Conservation (phyloP, 2,888 invertebrate genomes). For the Drosophila acutilabella region DNA sequence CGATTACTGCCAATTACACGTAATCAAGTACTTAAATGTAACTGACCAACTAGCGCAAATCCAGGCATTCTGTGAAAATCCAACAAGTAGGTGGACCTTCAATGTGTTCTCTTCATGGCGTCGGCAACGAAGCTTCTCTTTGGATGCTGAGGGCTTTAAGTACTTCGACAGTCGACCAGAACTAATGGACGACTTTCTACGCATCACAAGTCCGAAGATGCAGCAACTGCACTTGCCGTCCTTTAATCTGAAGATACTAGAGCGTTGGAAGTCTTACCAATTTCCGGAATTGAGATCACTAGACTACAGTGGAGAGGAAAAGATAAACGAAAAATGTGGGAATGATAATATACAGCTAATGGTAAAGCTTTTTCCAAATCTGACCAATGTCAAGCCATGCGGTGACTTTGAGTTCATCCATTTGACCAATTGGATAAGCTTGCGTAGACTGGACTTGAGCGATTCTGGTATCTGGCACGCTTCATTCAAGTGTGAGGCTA, state of each 20-base stretch:
- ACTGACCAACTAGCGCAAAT: slow-evolving; percentile 33
- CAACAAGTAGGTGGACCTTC: not conserved
- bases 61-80: slow-evolving; percentile 16
- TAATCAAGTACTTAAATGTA: slow-evolving; percentile 24
- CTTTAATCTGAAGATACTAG: not conserved
- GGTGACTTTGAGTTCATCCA: not conserved
- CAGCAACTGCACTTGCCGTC: slow-evolving; percentile 1
- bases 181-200: slow-evolving; percentile 16
- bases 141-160: not conserved
- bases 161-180: not conserved
- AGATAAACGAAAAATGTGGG: not conserved
- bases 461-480: not conserved
- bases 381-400: not conserved
- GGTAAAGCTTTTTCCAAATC: slow-evolving; percentile 18
- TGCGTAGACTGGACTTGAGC: slow-evolving; percentile 29
- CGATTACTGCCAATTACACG: slow-evolving; percentile 33
- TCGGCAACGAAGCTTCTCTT: not conserved
- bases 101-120: slow-evolving; percentile 31
- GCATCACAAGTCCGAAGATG: slow-evolving; percentile 20
- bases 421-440: slow-evolving; percentile 14
- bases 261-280: slow-evolving; percentile 4
- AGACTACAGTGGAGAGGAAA: slow-evolving; percentile 5
- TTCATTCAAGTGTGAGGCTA: not conserved
- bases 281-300: slow-evolving; percentile 17
- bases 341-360: slow-evolving; percentile 3